Conservation (phyloP, 1,140 invertebrate genomes). For the Himalopsyche phryganea region DNA sequence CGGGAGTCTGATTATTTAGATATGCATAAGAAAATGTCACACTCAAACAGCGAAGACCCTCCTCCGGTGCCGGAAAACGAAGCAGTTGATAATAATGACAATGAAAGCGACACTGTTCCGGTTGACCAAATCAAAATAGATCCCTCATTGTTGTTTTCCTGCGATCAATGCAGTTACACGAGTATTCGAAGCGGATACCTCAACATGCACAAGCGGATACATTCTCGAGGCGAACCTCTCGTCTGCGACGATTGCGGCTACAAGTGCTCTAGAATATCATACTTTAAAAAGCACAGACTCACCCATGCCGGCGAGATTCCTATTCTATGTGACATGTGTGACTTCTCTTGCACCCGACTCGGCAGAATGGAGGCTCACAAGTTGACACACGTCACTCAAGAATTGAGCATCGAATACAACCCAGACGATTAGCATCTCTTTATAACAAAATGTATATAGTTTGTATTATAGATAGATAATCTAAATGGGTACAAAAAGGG, state of each 20-base stretch:
- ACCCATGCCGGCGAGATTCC: slow-evolving; percentile 2
- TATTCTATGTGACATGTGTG: slow-evolving; percentile 9
- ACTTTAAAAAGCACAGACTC: slow-evolving; percentile 18
- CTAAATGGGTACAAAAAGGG: too few species aligned
- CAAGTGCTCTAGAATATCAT: slow-evolving; percentile 13
- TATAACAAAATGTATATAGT: too few species aligned
- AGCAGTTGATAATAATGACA: background rate
- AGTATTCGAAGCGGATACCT: slow-evolving; percentile 16
- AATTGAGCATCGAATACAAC: background rate
- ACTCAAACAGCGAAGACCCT: slow-evolving; percentile 1
- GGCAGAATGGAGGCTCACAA: slow-evolving; percentile 8
- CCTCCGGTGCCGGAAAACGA: background rate
- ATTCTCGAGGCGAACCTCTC: slow-evolving; percentile 12
- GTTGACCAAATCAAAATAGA: background rate
- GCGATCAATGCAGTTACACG: slow-evolving; percentile 23
- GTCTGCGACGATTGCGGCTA: slow-evolving; percentile 21
- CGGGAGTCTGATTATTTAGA: slow-evolving; percentile 8
- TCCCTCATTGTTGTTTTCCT: slow-evolving; percentile 4
- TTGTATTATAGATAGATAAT: too few species aligned
- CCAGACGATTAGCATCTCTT: too few species aligned
- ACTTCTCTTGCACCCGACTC: slow-evolving; percentile 1
- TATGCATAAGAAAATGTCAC: slow-evolving; percentile 11
- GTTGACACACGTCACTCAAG: slow-evolving; percentile 3
- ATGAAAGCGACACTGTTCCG: background rate
- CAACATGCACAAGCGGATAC: slow-evolving; percentile 21